Evolutionary conservation across 2,113 vertebrate genomes (phyloP), one percentile per base, ranked within the genome.

Genomic region (Channa maculata): DNA sequence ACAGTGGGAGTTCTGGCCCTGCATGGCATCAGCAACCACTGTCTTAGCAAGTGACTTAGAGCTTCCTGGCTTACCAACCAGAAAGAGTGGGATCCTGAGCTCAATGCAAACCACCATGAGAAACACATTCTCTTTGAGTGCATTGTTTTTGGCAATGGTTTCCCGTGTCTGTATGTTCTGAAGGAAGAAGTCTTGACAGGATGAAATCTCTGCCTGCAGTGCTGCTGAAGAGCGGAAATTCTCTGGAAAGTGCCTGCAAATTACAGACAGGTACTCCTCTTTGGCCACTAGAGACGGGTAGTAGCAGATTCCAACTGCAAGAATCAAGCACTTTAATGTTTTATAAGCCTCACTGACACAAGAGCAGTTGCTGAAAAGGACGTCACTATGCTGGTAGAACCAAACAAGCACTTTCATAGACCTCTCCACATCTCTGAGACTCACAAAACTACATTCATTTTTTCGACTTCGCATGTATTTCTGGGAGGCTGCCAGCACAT

Each of bases 11-110:
- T 75, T 83, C 24, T 92, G 91, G 7, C 94, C 92, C 52, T 92
- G 88, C 95, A 95, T 95, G 54, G 94, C 95, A 52, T 93, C 87
- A 11, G 91, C 91, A 49, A 93, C 94, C 46, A 95, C 91, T 1
- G 93, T 94, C 86, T 96, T 96, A 37, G 95, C 94, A 33, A 96
- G 88, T 7, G 95, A 95, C 79, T 96, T 96, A 0, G 95, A 96
- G 83, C 95, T 96, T 33, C 95, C 95, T 36, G 94, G 93, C 48
- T 95, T 96, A 36, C 95, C 95, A 14, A 95, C 93, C 41, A 96
- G 84, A 75, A 95, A 96, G 9, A 95, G 94, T 0, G 94, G 95
- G 65, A 96, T 93, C 77, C 91, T 89, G 61, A 94, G 85, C 77
- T 95, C 93, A 66, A 95, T 92, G 82, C 94, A 95, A 55, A 95